Base-by-base conservation (phyloP, 2,797 vertebrate species). In the Microctenopoma stevenorrisi region DNA sequence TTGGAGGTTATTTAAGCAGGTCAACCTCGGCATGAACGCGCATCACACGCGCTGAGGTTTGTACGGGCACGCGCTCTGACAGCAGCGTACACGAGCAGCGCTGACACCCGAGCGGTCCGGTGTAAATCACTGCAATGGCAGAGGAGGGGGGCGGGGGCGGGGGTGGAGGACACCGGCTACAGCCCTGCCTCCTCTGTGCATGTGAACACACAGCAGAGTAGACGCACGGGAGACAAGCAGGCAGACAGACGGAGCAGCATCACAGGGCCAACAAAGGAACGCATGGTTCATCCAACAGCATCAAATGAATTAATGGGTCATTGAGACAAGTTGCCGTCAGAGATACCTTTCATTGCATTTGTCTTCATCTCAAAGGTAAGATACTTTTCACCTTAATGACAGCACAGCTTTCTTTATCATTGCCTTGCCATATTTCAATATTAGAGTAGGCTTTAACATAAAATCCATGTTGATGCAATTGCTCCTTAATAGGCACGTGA, bases 101-200 rank as follows among this genome's bases (percentile, higher is more conserved):
- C 38, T 40, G 38, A 73, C 74, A 79, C 37, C 40, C 59, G 28
- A 67, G 51, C 58, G 56, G 59, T 73, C 82, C 64, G 59, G 53
- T 62, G 77, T 86, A 83, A 89, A 89, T 88, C 85, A 82, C 89
- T 70, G 92, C 91, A 86, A 86, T 85, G 86, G 76, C 60, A 77
- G 74, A 72, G 46, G 64, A 70, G 73, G 15, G 48, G 37, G 18
- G 18, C 18, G 18, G 48, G 37, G 72, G 72, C 22, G 81, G 63
- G 82, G 86, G 79, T 57, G 81, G 79, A 74, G 84, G 78, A 83
- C 74, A 86, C 81, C 87, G 82, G 86, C 89, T 81, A 13, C 81
- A 88, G 88, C 90, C 83, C 89, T 84, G 82, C 89, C 88, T 92
- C 84, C 85, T 79, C 76, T 57, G 75, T 72, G 74, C 85, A 65